Evolutionary conservation across 1,140 invertebrate species (phyloP).

Genomic region (Microvelia longipes): DNA sequence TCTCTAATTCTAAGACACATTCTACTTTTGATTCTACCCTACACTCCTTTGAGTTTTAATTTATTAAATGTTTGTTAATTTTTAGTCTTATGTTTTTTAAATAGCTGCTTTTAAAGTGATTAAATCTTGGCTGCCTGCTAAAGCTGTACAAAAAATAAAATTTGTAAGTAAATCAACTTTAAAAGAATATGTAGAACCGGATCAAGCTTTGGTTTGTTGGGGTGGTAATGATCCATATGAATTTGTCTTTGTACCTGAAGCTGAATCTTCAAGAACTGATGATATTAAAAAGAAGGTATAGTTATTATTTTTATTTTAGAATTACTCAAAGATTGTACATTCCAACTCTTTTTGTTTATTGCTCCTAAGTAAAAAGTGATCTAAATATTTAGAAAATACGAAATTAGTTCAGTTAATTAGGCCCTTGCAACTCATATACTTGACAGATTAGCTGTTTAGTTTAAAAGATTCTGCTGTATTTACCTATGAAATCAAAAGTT

Average conservation of each 20-base stretch:
- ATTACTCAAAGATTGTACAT: too few species aligned
- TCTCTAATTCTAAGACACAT: too few species aligned
- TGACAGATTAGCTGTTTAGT: too few species aligned
- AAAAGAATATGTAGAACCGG: conserved; percentile 55
- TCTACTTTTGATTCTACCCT: too few species aligned
- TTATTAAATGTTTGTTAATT: too few species aligned
- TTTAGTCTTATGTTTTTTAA: too few species aligned
- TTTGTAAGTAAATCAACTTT: conserved; percentile 65
- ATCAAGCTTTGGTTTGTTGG: conserved; percentile 62
- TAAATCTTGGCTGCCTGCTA: conserved; percentile 71
- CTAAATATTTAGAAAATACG: conserved; percentile 2
- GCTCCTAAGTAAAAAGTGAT: neutral
- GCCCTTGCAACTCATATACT: too few species aligned
- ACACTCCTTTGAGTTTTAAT: too few species aligned
- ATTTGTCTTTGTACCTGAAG: conserved; percentile 53
- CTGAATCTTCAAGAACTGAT: conserved; percentile 16
- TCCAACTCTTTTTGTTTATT: conserved; percentile 2
- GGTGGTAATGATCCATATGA: conserved; percentile 65
- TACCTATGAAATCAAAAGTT: too few species aligned
- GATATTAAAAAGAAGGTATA: conserved; percentile 37
- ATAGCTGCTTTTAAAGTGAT: conserved; percentile 83
- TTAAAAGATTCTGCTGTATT: too few species aligned
- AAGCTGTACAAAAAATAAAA: conserved; percentile 79
- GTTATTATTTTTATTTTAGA: conserved; percentile 2
- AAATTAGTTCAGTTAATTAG: too few species aligned